Conservation (phyloP, 2,888 invertebrate genomes). For the Calliphora vomitoria region DNA sequence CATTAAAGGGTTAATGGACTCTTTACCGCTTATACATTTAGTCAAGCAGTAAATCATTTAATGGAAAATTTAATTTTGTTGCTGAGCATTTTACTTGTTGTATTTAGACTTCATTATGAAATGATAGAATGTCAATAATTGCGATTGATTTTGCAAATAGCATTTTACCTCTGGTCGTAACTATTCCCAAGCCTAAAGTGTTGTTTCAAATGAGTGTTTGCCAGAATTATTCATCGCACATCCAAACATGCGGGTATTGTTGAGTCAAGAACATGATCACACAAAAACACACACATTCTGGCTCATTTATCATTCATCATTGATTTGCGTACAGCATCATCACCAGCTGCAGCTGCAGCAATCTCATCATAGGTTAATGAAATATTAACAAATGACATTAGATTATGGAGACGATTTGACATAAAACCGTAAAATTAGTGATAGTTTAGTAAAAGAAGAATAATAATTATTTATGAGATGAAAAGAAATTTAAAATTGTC, state of each 20-base stretch:
- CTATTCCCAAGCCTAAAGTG: conserved; percentile 3
- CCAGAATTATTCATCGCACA: background rate
- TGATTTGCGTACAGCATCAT: background rate
- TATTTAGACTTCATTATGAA: background rate
- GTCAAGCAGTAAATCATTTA: conserved; percentile 2
- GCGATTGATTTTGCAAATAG: conserved; percentile 25
- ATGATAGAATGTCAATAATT: conserved; percentile 21
- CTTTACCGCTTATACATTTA: background rate
- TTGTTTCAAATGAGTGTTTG: background rate
- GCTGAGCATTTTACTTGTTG: background rate
- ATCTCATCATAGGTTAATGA: background rate
- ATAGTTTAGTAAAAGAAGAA: background rate
- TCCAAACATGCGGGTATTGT: background rate
- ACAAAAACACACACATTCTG: background rate
- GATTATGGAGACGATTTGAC: background rate
- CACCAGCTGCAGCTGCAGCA: background rate
- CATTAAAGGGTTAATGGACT: too few species aligned
- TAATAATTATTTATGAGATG: too few species aligned
- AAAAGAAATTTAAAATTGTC: too few species aligned
- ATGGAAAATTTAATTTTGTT: conserved; percentile 3
- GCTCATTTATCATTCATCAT: background rate
- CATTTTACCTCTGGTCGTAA: conserved; percentile 1
- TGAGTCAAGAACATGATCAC: background rate
- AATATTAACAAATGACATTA: conserved; percentile 1
- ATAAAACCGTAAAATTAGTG: background rate